Evolutionary conservation across 2,797 vertebrate species (phyloP), one percentile per base, ranked within the genome.

Genomic region (Manis crassicaudata): DNA sequence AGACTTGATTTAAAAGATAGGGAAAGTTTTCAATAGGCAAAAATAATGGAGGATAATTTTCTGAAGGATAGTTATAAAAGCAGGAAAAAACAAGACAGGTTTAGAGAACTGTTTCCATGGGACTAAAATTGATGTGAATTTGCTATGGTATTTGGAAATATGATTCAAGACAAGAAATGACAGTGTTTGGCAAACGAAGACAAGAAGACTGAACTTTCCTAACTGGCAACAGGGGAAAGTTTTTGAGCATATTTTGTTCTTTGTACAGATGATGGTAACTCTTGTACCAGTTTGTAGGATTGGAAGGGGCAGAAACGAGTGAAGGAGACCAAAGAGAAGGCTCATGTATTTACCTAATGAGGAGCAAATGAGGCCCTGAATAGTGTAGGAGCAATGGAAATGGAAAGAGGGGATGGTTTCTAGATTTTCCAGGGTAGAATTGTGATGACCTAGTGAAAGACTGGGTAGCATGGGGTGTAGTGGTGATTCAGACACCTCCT

Each of bases 401-500:
- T 80, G 80, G 63, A 60, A 92, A 93, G 67, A 94, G 46, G 50
- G 20, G 29, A 29, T 77, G 56, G 65, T 87, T 80, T 95, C 73
- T 77, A 93, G 80, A 86, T 80, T 72, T 89, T 73, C 79, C 6
- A 54, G 58, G 63, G 23, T 89, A 83, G 52, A 40, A 52, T n/a
- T 87, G 21, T 94, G 81, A 95, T 93, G 94, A n/a, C 32, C 76
- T 83, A 84, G 37, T 63, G 73, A 76, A 35, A 94, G 82, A 46
- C 20, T 32, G 60, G 29, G 37, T 72, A 35, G n/a, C 43, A 52
- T 14, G 21, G 75, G 27, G n/a, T 46, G 13, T 17, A 35, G 23
- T 62, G 58, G 52, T 50, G 62, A 50, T 62, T 56, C 21, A 70
- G 79, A 94, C 76, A 18, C 54, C 72, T 29, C 88, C 56, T 43